Percentiles rank a stretch among this genome's conserved stretches.
phyloP scores from a whole-genome alignment of 2,888 invertebrate genomes.

The Amiota communis region DNA sequence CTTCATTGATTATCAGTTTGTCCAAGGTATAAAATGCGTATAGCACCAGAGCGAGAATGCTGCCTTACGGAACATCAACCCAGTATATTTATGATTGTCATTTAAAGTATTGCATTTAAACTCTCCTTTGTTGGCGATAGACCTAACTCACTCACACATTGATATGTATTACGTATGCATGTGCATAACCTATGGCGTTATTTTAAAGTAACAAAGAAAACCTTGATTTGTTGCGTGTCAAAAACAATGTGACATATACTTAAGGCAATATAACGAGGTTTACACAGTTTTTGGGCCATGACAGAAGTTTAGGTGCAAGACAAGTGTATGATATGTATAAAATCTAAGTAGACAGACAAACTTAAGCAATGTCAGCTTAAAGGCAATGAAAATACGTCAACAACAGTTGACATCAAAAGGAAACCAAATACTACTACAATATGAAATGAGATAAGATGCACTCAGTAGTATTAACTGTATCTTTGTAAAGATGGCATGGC shows the following conservation, averaged over 20 bases:
- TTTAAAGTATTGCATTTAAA: no score
- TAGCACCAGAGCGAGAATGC: no score
- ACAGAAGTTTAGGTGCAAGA: not conserved
- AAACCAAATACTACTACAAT: not conserved
- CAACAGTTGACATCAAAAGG: slow-evolving; percentile 28
- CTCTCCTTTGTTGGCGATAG: not conserved
- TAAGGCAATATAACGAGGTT: not conserved
- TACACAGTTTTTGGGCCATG: not conserved
- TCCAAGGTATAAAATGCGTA: no score
- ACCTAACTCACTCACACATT: not conserved
- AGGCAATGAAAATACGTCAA: slow-evolving; percentile 30
- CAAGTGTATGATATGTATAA: not conserved
- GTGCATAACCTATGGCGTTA: slow-evolving; percentile 8
- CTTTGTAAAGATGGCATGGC: no score
- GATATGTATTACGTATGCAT: not conserved
- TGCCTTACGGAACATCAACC: no score
- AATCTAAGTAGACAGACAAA: not conserved
- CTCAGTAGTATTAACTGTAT: no score
- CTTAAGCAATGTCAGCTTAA: not conserved
- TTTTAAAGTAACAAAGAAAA: not conserved
- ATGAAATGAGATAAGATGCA: not conserved
- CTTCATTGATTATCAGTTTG: no score
- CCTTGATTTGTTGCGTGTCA: not conserved
- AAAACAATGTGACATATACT: not conserved
- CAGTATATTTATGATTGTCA: no score